Evolutionary conservation across 2,113 vertebrate species (phyloP).

Genomic region (Origma solitaria): DNA sequence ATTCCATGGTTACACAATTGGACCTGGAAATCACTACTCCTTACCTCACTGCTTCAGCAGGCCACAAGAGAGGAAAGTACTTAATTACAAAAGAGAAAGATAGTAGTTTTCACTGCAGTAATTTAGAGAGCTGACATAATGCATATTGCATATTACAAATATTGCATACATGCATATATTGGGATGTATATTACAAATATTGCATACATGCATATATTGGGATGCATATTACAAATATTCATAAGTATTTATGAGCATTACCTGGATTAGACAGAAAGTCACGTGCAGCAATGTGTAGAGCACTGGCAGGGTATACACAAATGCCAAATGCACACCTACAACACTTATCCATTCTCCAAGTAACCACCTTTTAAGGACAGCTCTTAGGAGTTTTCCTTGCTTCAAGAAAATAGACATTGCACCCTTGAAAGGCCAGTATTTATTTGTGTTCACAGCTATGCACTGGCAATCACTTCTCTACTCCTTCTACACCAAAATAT

Average conservation of each 20-base stretch:
- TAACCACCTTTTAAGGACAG: not conserved
- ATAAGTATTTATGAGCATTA: rapidly evolving
- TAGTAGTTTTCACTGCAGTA: not conserved
- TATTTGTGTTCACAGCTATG: not conserved
- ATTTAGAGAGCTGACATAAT: not conserved
- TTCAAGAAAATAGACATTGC: not conserved
- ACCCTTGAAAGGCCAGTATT: not conserved
- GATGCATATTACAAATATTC: not conserved
- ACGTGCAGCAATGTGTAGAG: not conserved
- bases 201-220: not conserved
- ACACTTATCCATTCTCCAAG: not conserved
- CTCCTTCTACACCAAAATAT: not conserved
- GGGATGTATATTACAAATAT: not conserved
- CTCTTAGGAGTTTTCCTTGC: not conserved
- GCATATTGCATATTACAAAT: not conserved
- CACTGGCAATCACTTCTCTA: not conserved
- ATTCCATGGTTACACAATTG: not conserved
- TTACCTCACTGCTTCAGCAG: not conserved
- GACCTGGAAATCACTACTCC: not conserved
- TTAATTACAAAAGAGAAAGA: not conserved
- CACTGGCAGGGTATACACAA: not conserved
- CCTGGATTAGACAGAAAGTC: not conserved
- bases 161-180: not conserved
- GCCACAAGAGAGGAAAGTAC: not conserved
- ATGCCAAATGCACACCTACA: not conserved